Conservation (phyloP, 2,797 vertebrate genomes). For the Clarias platycephalus region DNA sequence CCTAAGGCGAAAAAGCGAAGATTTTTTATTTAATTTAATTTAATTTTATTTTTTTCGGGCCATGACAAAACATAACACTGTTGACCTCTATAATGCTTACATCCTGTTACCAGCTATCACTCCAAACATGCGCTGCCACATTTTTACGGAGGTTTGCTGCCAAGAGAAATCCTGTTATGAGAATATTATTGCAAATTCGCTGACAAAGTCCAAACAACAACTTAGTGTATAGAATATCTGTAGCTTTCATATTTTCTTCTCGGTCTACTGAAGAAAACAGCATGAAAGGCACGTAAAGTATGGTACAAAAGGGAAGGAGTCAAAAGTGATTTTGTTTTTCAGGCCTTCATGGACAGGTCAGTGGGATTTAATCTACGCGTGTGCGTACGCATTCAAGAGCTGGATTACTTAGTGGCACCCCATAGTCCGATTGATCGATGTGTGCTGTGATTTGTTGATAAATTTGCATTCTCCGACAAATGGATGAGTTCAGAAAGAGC, state of each 20-base stretch:
- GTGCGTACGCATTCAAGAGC: slow-evolving; percentile 52
- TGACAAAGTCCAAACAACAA: slow-evolving; percentile 6
- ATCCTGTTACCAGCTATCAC: slow-evolving; percentile 57
- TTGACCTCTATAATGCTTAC: slow-evolving; percentile 66
- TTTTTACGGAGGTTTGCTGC: slow-evolving; percentile 51
- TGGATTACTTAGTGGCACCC: slow-evolving; percentile 62
- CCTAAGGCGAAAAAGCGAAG: slow-evolving; percentile 68
- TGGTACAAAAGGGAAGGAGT: slow-evolving; percentile 28
- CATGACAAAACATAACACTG: slow-evolving; percentile 62
- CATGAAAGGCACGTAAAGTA: slow-evolving; percentile 11
- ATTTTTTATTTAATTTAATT: not conserved
- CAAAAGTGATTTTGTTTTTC: slow-evolving; percentile 43
- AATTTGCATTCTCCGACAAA: slow-evolving; percentile 75
- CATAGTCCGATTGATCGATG: slow-evolving; percentile 65
- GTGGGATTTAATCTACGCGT: slow-evolving; percentile 60
- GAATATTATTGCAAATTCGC: slow-evolving; percentile 18
- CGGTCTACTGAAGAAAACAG: slow-evolving; percentile 27
- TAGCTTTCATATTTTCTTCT: slow-evolving; percentile 15
- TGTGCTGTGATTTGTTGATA: slow-evolving; percentile 70
- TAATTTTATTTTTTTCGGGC: too few relatives aligned
- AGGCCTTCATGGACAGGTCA: slow-evolving; percentile 33
- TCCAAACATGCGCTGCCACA: slow-evolving; percentile 46
- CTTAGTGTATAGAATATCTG: not conserved
- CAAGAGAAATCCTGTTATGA: slow-evolving; percentile 22
- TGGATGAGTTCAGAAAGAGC: slow-evolving; percentile 72